Base-by-base conservation (phyloP, 2,113 vertebrate species). In the Silurus meridionalis region DNA sequence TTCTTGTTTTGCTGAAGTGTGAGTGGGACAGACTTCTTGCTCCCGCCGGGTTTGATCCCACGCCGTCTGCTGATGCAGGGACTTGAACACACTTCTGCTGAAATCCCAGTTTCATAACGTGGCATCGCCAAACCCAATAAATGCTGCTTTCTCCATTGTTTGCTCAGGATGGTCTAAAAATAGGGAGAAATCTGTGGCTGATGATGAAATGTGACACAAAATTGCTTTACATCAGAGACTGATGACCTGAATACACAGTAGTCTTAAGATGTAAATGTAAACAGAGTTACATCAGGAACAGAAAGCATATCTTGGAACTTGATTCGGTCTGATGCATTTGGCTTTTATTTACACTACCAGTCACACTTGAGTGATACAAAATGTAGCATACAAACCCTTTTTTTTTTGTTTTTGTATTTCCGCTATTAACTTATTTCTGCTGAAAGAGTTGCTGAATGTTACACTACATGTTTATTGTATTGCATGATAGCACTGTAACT, bases 1-100 rank as follows among this genome's bases (percentile, higher is more conserved):
- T 79, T 83, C 55, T 48, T 83, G 60, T 83, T 87, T 79, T 79
- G 75, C 21, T 80, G 63, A 77, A 85, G 53, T 83, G 69, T 77
- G 72, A 83, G 71, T 50, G 69, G 60, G 48, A 77, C 80, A 64
- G 80, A 77, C 71, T 82, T 77, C 55, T 85, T 78, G 50, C 25
- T 80, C 55, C 75, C 63, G 2, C 25, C 48, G 37, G 72, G 50
- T 83, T 82, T 83, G 81, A 83, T 83, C 86, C 71, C 17, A 77
- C 7, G 50, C 80, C 15, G 25, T 74, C 58, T 75, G 69, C 85
- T 82, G 67, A 82, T 23, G 69, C 67, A 75, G 85, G 60, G 79
- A 72, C 61, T 75, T 53, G 58, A 86, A 64, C 23, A 67, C 63
- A 50, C 63, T 80, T 46, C 64, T 71, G 84, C 64, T 79, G 75